A percentile compares a stretch with the other conserved stretches of the same genome.
Evolutionary conservation across 2,113 vertebrate species (phyloP).

Genomic region (Corythaeola cristata): DNA sequence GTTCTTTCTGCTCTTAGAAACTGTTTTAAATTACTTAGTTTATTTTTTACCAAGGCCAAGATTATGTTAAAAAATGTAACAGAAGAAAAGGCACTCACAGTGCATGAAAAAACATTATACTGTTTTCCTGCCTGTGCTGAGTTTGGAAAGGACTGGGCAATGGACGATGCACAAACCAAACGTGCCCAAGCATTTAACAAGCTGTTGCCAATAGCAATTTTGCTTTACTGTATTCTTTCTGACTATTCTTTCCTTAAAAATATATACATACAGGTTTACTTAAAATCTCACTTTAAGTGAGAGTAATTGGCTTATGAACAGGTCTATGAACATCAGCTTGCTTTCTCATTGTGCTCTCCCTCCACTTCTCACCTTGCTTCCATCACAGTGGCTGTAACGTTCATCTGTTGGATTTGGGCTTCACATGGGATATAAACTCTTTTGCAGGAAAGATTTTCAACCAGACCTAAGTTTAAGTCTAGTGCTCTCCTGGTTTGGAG

Average conservation of each 20-base stretch:
- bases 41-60: neutral
- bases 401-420: neutral
- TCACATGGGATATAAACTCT: accelerated
- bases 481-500: neutral
- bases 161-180: neutral
- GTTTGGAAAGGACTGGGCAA: neutral
- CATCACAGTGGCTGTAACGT: accelerated
- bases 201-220: neutral
- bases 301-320: neutral
- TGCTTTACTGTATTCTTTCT: neutral
- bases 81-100: neutral
- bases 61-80: neutral
- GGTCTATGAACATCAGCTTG: neutral
- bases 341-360: neutral
- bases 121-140: neutral
- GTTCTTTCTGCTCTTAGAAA: neutral
- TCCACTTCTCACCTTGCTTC: neutral
- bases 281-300: neutral
- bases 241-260: neutral
- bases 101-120: neutral
- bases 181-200: neutral
- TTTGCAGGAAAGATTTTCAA: neutral
- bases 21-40: neutral
- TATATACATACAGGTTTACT: neutral
- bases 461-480: neutral